phyloP scores from a whole-genome alignment of 2,888 invertebrate species.

The Coronaproctus castanopsis region DNA sequence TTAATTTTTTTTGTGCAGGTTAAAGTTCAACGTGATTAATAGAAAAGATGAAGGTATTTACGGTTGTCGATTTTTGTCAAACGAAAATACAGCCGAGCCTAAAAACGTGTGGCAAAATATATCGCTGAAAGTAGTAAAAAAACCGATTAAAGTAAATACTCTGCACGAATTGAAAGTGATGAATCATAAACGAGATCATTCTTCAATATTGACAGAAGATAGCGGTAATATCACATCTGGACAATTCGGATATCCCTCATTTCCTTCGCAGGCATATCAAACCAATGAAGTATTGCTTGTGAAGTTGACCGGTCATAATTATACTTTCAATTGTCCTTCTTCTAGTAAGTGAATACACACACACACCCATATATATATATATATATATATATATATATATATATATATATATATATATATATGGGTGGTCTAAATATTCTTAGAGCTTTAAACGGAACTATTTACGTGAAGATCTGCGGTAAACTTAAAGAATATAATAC shows the following conservation, averaged over 20 bases:
- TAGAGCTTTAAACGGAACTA: too few relatives aligned
- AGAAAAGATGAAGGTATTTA: conserved; percentile 4
- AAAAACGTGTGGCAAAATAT: background rate
- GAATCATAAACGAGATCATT: background rate
- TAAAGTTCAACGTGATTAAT: background rate
- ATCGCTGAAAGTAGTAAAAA: background rate
- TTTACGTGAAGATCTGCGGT: too few relatives aligned
- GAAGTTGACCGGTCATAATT: background rate
- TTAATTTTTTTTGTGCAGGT: background rate
- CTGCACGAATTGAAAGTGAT: background rate
- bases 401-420: too few relatives aligned
- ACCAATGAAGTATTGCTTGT: background rate
- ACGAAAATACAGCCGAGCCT: background rate
- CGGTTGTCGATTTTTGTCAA: background rate
- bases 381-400: too few relatives aligned
- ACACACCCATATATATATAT: too few relatives aligned
- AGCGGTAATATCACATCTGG: background rate
- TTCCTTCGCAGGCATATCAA: background rate
- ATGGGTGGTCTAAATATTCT: too few relatives aligned
- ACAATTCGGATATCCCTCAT: background rate
- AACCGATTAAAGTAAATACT: background rate
- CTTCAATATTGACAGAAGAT: background rate
- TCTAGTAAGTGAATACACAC: background rate
- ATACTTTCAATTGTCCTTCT: background rate
- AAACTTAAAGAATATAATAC: too few relatives aligned